These are phyloP conservation scores for Diarsia brunnea DNA, from an alignment of 2,888 invertebrate species.

Conservation along the genomic window DNA sequence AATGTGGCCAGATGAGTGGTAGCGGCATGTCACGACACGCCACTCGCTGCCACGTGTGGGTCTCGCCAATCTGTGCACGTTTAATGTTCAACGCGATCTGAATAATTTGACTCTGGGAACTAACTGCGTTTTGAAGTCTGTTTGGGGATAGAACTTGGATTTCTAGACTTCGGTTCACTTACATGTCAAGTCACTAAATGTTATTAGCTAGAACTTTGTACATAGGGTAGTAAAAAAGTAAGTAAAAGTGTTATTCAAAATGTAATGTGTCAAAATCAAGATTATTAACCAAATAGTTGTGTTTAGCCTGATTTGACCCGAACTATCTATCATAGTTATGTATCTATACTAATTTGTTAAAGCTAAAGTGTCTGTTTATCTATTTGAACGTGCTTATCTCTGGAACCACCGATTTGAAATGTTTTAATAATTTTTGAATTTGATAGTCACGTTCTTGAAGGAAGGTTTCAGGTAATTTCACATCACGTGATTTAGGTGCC, in stretches of 20 bases:
- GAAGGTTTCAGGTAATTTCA: not conserved
- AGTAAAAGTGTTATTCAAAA: not conserved
- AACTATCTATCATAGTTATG: not conserved
- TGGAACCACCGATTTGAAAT: not conserved
- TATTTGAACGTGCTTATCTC: not conserved
- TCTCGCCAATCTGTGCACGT: conserved; percentile 53
- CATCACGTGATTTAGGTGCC: not conserved
- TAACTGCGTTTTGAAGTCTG: conserved; percentile 40
- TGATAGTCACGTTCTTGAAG: not conserved
- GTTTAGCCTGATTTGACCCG: not conserved
- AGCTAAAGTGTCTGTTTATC: not conserved
- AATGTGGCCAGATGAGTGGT: conserved; percentile 78
- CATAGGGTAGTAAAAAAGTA: not conserved
- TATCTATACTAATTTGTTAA: not conserved
- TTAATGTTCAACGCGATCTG: conserved; percentile 56
- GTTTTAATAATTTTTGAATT: not conserved
- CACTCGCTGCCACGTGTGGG: conserved; percentile 67
- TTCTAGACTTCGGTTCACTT: conserved; percentile 4
- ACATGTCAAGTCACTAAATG: not conserved
- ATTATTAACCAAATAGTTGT: not conserved
- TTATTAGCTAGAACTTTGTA: not conserved
- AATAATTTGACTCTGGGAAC: conserved; percentile 39
- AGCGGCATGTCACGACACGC: conserved; percentile 77
- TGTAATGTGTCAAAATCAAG: not conserved
- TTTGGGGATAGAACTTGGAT: conserved; percentile 13